Conservation (phyloP, 2,797 vertebrate species). For the Pangasius mekongensis region DNA sequence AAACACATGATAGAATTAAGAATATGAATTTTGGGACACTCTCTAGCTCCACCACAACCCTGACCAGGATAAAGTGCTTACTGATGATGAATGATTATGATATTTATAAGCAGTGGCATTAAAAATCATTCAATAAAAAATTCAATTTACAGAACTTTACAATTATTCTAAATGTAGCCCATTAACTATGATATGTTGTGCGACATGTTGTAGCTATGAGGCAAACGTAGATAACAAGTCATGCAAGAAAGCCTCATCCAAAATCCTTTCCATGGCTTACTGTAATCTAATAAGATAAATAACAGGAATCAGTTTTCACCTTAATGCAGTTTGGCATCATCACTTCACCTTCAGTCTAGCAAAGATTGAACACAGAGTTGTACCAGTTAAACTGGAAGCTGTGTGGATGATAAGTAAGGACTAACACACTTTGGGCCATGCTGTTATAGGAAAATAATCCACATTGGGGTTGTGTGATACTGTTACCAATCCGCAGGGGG, state of each 20-base stretch:
- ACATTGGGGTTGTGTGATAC: background rate
- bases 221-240: background rate
- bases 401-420: background rate
- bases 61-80: slow-evolving; percentile 20
- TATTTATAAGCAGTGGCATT: slow-evolving; percentile 13
- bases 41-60: background rate
- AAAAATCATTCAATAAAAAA: background rate
- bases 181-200: background rate
- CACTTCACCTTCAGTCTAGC: background rate
- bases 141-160: background rate
- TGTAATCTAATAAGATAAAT: background rate
- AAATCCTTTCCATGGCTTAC: slow-evolving; percentile 1
- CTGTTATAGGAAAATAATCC: slow-evolving; percentile 9
- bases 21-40: background rate
- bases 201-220: background rate
- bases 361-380: background rate
- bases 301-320: no score
- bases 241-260: background rate
- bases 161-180: background rate
- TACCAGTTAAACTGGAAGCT: background rate
- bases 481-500: background rate
- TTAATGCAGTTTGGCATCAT: slow-evolving; percentile 1
- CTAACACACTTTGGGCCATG: background rate
- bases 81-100: slow-evolving; percentile 5
- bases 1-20: background rate